A percentile compares a stretch with the other conserved stretches of the same genome.
phyloP scores from a whole-genome alignment of 2,113 vertebrate genomes.

The Bos javanicus region DNA sequence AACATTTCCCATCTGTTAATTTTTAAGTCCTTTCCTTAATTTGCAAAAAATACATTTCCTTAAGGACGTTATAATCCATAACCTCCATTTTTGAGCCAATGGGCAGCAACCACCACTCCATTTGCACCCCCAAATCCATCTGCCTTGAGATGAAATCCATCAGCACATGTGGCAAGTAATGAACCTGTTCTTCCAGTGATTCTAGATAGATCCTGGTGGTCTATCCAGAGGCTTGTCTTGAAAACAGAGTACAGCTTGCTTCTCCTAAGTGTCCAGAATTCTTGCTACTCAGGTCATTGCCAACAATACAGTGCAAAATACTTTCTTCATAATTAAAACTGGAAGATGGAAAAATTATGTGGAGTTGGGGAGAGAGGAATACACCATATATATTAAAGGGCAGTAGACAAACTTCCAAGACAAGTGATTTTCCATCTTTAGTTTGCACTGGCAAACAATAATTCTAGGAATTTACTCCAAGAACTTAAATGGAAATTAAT shows the following conservation, averaged over 20 bases:
- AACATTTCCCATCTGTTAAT: not conserved
- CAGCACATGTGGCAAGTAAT: not conserved
- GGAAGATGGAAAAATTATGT: not conserved
- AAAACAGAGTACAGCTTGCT: not conserved
- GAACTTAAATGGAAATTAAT: not conserved
- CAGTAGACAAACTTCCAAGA: not conserved
- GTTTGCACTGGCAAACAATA: not conserved
- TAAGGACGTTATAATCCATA: not conserved
- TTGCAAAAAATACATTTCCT: not conserved
- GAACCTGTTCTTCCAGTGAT: not conserved
- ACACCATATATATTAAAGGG: not conserved
- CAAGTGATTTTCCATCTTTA: not conserved
- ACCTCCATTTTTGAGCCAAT: not conserved
- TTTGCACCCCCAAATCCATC: not conserved
- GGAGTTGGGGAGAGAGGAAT: not conserved
- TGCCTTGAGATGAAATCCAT: not conserved
- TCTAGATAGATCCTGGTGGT: not conserved
- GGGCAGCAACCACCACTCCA: not conserved
- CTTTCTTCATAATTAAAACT: not conserved
- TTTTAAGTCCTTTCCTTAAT: conserved; percentile 7
- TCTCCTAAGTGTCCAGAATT: not conserved
- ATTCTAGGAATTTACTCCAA: not conserved
- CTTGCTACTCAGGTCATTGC: not conserved
- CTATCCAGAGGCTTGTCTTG: not conserved
- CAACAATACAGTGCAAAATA: not conserved